Percentiles rank a stretch among this genome's conserved stretches.
These are phyloP conservation scores for Lacanobia wlatinum DNA, from an alignment of 2,888 invertebrate genomes.

Conservation along the genomic window DNA sequence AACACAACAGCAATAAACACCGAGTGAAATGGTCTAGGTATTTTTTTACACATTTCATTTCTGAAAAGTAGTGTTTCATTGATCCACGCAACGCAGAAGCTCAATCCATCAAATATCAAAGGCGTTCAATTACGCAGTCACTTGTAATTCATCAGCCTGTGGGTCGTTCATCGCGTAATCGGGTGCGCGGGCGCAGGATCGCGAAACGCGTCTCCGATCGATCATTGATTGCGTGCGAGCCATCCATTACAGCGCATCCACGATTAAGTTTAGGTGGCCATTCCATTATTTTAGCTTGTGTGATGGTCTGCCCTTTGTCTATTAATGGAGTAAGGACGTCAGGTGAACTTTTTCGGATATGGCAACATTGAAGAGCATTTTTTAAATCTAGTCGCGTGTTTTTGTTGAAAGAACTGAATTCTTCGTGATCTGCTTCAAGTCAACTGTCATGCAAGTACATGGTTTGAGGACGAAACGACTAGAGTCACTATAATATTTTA, in stretches of 20 bases:
- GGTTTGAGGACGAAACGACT: no score
- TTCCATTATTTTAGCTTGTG: constrained; percentile 46
- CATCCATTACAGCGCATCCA: constrained; percentile 68
- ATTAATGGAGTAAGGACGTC: not conserved
- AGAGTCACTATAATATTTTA: no score
- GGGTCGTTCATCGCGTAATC: constrained; percentile 68
- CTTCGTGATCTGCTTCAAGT: no score
- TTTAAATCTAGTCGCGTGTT: not conserved
- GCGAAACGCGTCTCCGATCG: constrained; percentile 59
- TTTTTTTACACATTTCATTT: no score
- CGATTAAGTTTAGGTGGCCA: constrained; percentile 49
- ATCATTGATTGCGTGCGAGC: constrained; percentile 69
- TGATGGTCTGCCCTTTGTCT: constrained; percentile 20
- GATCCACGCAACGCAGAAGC: constrained; percentile 29
- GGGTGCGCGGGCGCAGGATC: constrained; percentile 64
- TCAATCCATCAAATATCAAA: constrained; percentile 63
- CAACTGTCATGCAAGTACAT: no score
- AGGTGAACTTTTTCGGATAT: not conserved
- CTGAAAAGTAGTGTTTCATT: constrained; percentile 5
- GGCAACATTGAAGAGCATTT: not conserved
- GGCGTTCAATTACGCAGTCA: constrained; percentile 72
- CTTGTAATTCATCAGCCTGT: constrained; percentile 68
- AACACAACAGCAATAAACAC: no score
- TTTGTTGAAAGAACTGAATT: not conserved
- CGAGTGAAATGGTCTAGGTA: no score